Evolutionary conservation across 2,888 invertebrate species (phyloP), one percentile per base, ranked within the genome.

Genomic region (Neoscelio sp.): DNA sequence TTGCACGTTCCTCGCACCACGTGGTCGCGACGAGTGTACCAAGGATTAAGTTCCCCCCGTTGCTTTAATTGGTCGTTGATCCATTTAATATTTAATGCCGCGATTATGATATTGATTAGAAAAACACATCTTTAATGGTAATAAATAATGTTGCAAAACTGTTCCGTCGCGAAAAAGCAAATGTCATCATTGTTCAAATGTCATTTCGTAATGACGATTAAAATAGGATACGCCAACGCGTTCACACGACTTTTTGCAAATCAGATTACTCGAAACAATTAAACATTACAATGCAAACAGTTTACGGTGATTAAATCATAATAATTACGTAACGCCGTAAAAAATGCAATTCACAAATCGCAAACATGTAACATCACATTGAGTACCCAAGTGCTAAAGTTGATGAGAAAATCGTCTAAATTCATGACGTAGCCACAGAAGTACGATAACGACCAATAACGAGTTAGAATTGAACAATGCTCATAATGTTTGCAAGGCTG

Each of bases 1-100:
- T 67, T 62, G 73, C 78, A 78, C 78, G 78, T 78, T 60, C 58
- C 40, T 58, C 20, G 73, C 44, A 44, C 48, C 60, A 73, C 52
- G 71, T 65, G 65, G 71, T 70, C 18, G 35, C 64, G 56, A 40
- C 30, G 42, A 58, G 50, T 50, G 10, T 13, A 42, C 30, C 28
- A 52, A 68, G 38, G 52, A 65, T 44, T 60, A 38, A 23, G 58
- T 52, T n/a, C 60, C 52, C 46, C 50, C 20, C n/a, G n/a, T 44
- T 42, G 23, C 35, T 62, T 60, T 65, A 73, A 78, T 73, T 73
- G 73, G 67, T 65, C 73, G 62, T 42, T 73, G 73, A 67, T 67
- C 78, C 17, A 65, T 65, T 77, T 78, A 38, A n/a, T 38, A 54
- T 71, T 73, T 44, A 67, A 33, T 3, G 7, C 38, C 10, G n/a